Percentiles rank a stretch among this genome's conserved stretches.
phyloP scores from a whole-genome alignment of 2,888 invertebrate species.

The Tiphia femorata region DNA sequence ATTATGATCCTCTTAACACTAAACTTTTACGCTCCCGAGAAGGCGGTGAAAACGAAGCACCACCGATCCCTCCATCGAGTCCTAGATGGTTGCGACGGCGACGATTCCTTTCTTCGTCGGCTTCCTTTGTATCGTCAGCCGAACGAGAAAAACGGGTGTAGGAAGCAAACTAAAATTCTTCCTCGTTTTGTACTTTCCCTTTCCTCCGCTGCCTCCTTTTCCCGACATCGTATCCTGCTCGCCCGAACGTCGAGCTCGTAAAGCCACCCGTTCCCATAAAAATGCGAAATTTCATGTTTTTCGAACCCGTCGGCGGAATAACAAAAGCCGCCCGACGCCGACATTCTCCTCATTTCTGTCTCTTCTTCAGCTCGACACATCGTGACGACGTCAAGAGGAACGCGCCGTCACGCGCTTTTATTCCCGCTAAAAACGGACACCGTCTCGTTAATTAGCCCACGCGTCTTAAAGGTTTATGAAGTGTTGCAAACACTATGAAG shows the following conservation, averaged over 20 bases:
- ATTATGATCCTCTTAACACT: slow-evolving; percentile 10
- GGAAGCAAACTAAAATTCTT: too few relatives aligned
- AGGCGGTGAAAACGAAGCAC: slow-evolving; percentile 13
- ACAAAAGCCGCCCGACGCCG: background rate
- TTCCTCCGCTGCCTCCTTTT: too few relatives aligned
- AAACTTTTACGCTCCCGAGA: slow-evolving; percentile 15
- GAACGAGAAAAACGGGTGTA: background rate
- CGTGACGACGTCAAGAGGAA: too few relatives aligned
- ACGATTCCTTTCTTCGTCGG: slow-evolving; percentile 2
- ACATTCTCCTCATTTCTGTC: background rate
- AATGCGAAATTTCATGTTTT: slow-evolving; percentile 22
- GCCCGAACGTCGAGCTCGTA: slow-evolving; percentile 18
- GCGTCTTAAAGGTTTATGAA: too few relatives aligned
- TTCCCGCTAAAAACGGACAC: too few relatives aligned
- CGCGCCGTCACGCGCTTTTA: too few relatives aligned
- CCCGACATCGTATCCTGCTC: slow-evolving; percentile 18
- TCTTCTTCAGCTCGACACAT: too few relatives aligned
- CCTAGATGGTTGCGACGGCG: background rate
- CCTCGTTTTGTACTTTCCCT: slow-evolving; percentile 6
- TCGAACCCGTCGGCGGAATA: too few relatives aligned
- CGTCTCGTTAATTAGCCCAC: too few relatives aligned
- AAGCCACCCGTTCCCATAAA: slow-evolving; percentile 18
- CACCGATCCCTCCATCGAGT: background rate
- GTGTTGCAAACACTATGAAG: too few relatives aligned
- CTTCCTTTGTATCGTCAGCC: background rate